Evolutionary conservation across 2,113 vertebrate species (phyloP).

Genomic region (Spizaetus ornatus): DNA sequence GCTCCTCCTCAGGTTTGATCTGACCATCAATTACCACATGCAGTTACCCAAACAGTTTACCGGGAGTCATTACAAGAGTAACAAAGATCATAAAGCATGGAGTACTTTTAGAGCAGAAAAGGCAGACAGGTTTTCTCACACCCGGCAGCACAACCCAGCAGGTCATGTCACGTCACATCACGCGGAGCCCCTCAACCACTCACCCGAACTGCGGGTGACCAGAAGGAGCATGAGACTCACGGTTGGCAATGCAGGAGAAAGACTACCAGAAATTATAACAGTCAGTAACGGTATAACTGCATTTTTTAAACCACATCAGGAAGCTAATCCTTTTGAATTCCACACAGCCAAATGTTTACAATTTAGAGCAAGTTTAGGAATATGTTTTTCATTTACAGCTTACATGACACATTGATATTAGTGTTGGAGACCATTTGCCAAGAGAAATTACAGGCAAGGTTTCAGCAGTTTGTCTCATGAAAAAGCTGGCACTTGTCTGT

Average conservation of each 20-base stretch:
- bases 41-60: neutral
- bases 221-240: rapidly evolving
- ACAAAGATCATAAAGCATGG: rapidly evolving
- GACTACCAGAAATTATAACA: neutral
- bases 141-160: neutral
- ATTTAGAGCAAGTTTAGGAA: slow-evolving; percentile 13
- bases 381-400: slow-evolving; percentile 52
- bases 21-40: neutral
- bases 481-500: slow-evolving; percentile 29
- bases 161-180: neutral
- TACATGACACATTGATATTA: slow-evolving; percentile 36
- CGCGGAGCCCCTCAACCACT: rapidly evolving
- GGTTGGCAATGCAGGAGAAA: rapidly evolving
- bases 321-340: neutral
- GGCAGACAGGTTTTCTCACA: rapidly evolving
- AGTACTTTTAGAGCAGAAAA: neutral
- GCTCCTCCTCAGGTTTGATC: neutral
- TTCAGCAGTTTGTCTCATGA: slow-evolving; percentile 31
- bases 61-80: neutral
- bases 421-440: slow-evolving; percentile 39
- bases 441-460: slow-evolving; percentile 26
- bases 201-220: rapidly evolving
- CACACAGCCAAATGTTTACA: neutral
- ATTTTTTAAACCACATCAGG: neutral
- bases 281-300: neutral